These are phyloP conservation scores for Tamias sibiricus DNA, from an alignment of 2,113 vertebrate species.

Conservation along the genomic window DNA sequence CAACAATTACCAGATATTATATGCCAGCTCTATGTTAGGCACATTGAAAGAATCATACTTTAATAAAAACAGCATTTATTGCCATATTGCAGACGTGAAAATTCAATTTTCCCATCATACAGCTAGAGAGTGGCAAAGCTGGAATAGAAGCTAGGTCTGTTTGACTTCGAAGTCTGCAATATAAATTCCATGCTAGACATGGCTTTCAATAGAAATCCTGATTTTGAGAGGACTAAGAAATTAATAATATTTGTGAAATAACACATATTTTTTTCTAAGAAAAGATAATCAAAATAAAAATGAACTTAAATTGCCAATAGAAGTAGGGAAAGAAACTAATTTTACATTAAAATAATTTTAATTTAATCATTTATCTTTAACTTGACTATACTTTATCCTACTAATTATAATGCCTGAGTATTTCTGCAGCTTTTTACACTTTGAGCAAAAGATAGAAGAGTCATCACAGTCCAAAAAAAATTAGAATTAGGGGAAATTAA, in stretches of 20 bases:
- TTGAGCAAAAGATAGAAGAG: background rate
- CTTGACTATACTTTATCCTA: background rate
- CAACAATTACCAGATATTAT: background rate
- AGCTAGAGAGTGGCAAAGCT: background rate
- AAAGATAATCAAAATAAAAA: background rate
- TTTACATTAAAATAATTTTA: background rate
- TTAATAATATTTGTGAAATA: background rate
- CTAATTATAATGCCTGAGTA: background rate
- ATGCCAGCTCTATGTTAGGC: background rate
- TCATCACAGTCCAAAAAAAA: background rate
- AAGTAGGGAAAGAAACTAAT: background rate
- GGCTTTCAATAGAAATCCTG: background rate
- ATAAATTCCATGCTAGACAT: background rate
- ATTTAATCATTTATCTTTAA: background rate
- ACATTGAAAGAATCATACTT: background rate
- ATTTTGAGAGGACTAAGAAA: background rate
- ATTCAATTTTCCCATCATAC: background rate
- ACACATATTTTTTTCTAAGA: background rate
- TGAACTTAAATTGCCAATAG: background rate
- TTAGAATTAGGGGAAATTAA: background rate
- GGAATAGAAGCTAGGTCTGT: background rate
- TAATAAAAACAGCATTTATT: background rate
- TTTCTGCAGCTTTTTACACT: background rate
- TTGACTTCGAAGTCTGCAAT: background rate
- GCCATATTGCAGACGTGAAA: background rate